phyloP scores from a whole-genome alignment of 1,140 invertebrate species.

The Cydia fagiglandana region DNA sequence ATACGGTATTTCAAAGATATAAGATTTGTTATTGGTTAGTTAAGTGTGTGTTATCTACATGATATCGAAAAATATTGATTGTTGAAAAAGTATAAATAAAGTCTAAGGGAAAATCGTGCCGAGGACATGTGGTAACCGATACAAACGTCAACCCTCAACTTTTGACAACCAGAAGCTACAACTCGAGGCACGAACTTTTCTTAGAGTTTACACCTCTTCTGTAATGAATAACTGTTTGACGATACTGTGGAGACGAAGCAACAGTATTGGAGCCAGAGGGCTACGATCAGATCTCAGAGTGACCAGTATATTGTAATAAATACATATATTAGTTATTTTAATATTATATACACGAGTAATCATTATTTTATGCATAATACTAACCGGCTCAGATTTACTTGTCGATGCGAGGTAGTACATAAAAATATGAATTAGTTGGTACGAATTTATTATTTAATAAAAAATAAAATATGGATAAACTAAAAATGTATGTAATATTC shows the following conservation, averaged over 20 bases:
- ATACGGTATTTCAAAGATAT: too few relatives aligned
- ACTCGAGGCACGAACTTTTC: not conserved
- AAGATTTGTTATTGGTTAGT: too few relatives aligned
- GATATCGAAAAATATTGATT: too few relatives aligned
- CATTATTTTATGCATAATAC: conserved; percentile 52
- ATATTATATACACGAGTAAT: conserved; percentile 49
- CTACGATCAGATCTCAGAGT: conserved; percentile 68
- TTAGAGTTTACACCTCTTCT: too few relatives aligned
- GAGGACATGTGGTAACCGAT: too few relatives aligned
- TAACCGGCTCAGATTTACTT: conserved; percentile 41
- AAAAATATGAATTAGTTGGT: conserved; percentile 59
- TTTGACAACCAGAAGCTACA: too few relatives aligned
- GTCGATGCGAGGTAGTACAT: conserved; percentile 43
- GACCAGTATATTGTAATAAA: conserved; percentile 68
- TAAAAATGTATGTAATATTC: conserved; percentile 41
- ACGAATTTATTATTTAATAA: conserved; percentile 66
- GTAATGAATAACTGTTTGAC: not conserved
- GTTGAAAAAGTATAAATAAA: too few relatives aligned
- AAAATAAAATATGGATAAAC: conserved; percentile 40
- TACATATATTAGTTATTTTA: conserved; percentile 41
- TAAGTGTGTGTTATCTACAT: too few relatives aligned
- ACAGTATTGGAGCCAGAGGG: conserved; percentile 60
- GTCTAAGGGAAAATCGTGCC: too few relatives aligned
- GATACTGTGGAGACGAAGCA: not conserved
- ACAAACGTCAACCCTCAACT: too few relatives aligned